phyloP scores from a whole-genome alignment of 2,113 vertebrate genomes.

The Oceanodroma tethys region DNA sequence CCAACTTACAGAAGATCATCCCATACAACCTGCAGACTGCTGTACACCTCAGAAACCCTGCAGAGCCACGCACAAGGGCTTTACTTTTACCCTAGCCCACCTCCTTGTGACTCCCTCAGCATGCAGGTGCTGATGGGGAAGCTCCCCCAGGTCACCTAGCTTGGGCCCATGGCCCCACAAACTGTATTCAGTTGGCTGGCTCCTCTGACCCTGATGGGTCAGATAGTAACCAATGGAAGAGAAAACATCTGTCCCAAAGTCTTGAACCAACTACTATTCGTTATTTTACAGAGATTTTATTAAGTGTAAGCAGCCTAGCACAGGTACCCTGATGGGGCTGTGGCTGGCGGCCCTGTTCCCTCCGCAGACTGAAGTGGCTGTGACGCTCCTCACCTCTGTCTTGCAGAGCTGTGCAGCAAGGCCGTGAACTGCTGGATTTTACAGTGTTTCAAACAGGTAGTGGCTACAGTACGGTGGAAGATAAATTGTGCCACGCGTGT shows the following conservation, averaged over 20 bases:
- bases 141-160: neutral
- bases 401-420: too few relatives aligned
- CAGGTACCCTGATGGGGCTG: neutral
- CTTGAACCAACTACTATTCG: neutral
- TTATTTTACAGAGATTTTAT: neutral
- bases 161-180: neutral
- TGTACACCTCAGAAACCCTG: neutral
- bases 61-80: neutral
- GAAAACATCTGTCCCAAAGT: neutral
- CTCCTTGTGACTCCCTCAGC: neutral
- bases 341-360: neutral
- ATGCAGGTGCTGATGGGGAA: neutral
- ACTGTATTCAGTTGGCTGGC: neutral
- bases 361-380: neutral
- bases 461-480: neutral
- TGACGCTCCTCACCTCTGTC: neutral
- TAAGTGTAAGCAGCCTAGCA: neutral
- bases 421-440: neutral
- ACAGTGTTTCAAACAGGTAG: neutral
- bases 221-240: neutral
- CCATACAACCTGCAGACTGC: neutral
- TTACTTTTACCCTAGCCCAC: neutral
- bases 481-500: fast-evolving
- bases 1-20: neutral
- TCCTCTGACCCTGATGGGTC: neutral